phyloP scores from a whole-genome alignment of 1,140 invertebrate genomes.

The Drosophila littoralis region DNA sequence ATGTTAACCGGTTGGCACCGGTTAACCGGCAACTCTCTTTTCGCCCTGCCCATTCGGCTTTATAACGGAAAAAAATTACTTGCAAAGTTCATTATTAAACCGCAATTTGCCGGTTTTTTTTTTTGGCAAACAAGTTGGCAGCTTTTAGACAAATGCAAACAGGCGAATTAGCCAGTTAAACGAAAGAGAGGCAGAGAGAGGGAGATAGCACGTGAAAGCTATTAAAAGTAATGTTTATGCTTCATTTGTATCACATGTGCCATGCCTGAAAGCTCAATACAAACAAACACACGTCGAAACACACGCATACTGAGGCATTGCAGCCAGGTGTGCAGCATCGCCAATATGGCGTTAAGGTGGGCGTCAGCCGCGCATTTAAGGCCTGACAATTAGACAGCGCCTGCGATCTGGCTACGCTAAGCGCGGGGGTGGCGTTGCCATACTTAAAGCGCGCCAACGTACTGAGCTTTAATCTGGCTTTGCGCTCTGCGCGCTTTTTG shows the following conservation, averaged over 20 bases:
- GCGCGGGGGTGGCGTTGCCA: slow-evolving; percentile 17
- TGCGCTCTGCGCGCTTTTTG: slow-evolving; percentile 2
- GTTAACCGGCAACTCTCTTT: slow-evolving; percentile 15
- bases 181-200: not conserved
- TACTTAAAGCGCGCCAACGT: slow-evolving; percentile 7
- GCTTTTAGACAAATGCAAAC: slow-evolving; percentile 8
- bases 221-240: slow-evolving; percentile 46
- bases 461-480: slow-evolving; percentile 30
- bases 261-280: slow-evolving; percentile 6
- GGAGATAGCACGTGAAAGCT: slow-evolving; percentile 11
- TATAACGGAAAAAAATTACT: not conserved
- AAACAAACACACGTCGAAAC: not conserved
- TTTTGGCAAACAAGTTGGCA: slow-evolving; percentile 5
- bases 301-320: slow-evolving; percentile 1
- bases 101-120: slow-evolving; percentile 17
- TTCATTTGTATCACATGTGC: slow-evolving; percentile 36
- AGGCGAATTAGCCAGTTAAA: slow-evolving; percentile 19
- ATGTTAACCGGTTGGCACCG: slow-evolving; percentile 23
- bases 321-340: slow-evolving; percentile 4
- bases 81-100: slow-evolving; percentile 13
- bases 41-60: not conserved
- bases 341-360: slow-evolving; percentile 26
- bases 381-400: slow-evolving; percentile 24
- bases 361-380: slow-evolving; percentile 24
- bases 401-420: slow-evolving; percentile 16